Conservation (phyloP, 2,113 vertebrate genomes). For the Chloebia gouldiae region DNA sequence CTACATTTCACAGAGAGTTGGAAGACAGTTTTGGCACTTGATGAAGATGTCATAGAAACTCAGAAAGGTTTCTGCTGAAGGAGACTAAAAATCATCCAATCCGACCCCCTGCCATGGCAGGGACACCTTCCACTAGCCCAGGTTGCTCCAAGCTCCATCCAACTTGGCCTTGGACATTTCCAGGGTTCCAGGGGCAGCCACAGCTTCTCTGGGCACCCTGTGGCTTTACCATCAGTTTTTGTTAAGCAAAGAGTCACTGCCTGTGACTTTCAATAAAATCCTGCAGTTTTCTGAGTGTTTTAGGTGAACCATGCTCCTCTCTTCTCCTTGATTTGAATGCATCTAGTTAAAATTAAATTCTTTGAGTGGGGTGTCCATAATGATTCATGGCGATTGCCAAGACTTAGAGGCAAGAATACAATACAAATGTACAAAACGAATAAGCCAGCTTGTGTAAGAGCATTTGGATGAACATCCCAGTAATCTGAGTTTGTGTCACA, state of each 20-base stretch:
- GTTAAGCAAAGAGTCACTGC: not conserved
- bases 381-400: not conserved
- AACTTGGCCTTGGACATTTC: not conserved
- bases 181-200: not conserved
- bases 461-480: not conserved
- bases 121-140: accelerated
- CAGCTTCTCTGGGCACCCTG: not conserved
- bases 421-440: not conserved
- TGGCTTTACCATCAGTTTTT: not conserved
- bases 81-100: not conserved
- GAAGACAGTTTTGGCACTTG: not conserved
- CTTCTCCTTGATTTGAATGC: not conserved
- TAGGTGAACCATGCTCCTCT: not conserved
- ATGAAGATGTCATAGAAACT: not conserved
- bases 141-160: accelerated
- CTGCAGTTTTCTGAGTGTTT: not conserved
- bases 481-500: not conserved
- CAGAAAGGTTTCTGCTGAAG: not conserved
- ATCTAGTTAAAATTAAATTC: not conserved
- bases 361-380: not conserved
- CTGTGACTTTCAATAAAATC: not conserved
- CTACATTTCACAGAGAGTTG: not conserved
- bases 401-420: not conserved
- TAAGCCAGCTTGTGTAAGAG: not conserved
- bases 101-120: not conserved